Conservation (phyloP, 2,797 vertebrate genomes). For the Crypturellus tataupa region DNA sequence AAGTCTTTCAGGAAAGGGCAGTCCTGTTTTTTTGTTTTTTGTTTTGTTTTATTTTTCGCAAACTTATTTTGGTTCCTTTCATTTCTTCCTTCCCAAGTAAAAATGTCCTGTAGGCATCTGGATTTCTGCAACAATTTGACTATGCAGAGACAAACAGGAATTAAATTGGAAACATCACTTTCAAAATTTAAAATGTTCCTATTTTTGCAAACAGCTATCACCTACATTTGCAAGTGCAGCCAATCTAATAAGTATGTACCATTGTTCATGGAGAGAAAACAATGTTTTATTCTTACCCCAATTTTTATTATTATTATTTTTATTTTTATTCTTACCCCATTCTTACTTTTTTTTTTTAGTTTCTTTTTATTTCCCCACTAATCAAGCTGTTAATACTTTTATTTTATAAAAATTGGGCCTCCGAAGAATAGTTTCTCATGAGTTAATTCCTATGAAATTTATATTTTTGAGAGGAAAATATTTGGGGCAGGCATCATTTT, state of each 20-base stretch:
- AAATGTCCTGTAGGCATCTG: neutral
- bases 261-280: neutral
- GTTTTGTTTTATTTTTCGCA: neutral
- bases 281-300: neutral
- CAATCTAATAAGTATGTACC: accelerated
- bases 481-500: neutral
- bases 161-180: neutral
- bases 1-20: neutral
- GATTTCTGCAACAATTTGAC: neutral
- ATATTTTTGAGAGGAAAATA: neutral
- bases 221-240: neutral
- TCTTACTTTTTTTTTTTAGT: neutral
- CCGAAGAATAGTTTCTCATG: neutral
- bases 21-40: neutral
- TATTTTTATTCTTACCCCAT: neutral
- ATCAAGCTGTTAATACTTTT: neutral
- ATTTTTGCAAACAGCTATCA: neutral
- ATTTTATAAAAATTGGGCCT: neutral
- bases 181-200: neutral
- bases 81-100: neutral
- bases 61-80: neutral
- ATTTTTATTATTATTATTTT: no score
- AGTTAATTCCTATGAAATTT: neutral
- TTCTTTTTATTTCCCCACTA: neutral
- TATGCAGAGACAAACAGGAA: neutral